Evolutionary conservation across 2,888 invertebrate species (phyloP), one percentile per base, ranked within the genome.

Genomic region (Liodrosophila aerea): DNA sequence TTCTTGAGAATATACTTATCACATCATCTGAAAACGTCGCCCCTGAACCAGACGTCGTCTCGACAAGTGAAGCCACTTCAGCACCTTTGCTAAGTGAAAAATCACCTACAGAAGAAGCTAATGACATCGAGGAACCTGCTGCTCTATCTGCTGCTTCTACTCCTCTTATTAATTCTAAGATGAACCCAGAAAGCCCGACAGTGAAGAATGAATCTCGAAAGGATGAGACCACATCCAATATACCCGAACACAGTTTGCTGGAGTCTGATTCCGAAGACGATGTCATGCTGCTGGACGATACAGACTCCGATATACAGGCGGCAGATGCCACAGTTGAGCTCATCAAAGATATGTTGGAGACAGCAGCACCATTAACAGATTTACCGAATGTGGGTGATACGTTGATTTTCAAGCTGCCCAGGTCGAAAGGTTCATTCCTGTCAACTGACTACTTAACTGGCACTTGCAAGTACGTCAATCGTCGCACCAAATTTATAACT

Each of bases 191-290:
- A 22, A 22, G 5, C 22, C 5, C 22, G 2, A 22, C 2, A 22
- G 22, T 22, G 3, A 5, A 22, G 22, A 2, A 22, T 5, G 5
- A 22, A 22, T 22, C 22, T 22, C 22, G 22, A 22, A 18, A 36
- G 1, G 22, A 47, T 0, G 9, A 50, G 22, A 4, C 22, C 22
- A n/a, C n/a, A 59, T 22, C 15, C 1, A 53, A 12, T 7, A 1
- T 29, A 22, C 16, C 9, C 44, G 60, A 64, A 0, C 54, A 73
- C 7, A 69, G 61, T 44, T 4, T 62, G 2, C 30, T 75, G 9
- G 41, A 65, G 1, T 59, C 70, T 0, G 84, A 72, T n/a, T 74
- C 85, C 2, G 82, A 78, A 7, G 84, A 84, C 8, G 84, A 83
- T 8, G 57, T 81, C 2, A 71, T 81, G 73, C 51, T 85, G 27